Conservation (phyloP, 2,888 invertebrate species). For the Habroteleia sp. region DNA sequence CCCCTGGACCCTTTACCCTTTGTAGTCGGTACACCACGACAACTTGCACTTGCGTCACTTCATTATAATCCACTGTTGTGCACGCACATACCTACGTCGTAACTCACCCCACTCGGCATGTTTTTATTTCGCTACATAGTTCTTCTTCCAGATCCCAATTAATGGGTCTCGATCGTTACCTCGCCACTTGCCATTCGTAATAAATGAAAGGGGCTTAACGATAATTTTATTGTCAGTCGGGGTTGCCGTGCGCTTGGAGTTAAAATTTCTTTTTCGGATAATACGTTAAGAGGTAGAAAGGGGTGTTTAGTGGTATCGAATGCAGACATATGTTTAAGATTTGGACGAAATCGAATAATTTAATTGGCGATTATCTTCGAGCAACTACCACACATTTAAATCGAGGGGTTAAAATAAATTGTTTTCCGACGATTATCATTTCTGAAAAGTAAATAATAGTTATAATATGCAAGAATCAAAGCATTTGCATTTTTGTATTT, state of each 20-base stretch:
- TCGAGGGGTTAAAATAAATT: neutral
- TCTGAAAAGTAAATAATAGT: too few species aligned
- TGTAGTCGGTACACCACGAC: constrained; percentile 63
- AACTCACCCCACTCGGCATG: constrained; percentile 23
- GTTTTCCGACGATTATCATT: too few species aligned
- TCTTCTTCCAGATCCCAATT: constrained; percentile 47
- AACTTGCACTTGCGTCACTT: constrained; percentile 65
- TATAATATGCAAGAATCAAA: too few species aligned
- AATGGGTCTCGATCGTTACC: constrained; percentile 41
- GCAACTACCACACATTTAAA: too few species aligned
- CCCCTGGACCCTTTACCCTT: constrained; percentile 63
- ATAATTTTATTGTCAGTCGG: constrained; percentile 38
- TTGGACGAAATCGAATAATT: neutral
- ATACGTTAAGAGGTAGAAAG: constrained; percentile 3
- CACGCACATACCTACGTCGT: constrained; percentile 41
- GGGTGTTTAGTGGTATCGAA: constrained; percentile 3
- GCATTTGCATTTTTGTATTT: too few species aligned
- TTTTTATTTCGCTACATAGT: constrained; percentile 54
- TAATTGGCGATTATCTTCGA: constrained; percentile 5
- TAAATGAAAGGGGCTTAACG: constrained; percentile 31
- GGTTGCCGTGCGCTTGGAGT: constrained; percentile 17
- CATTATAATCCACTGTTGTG: constrained; percentile 48
- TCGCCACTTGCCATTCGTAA: constrained; percentile 47
- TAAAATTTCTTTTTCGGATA: constrained; percentile 11
- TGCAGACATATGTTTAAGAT: constrained; percentile 21